Evolutionary conservation across 2,797 vertebrate species (phyloP).

Genomic region (Melanitta fusca): DNA sequence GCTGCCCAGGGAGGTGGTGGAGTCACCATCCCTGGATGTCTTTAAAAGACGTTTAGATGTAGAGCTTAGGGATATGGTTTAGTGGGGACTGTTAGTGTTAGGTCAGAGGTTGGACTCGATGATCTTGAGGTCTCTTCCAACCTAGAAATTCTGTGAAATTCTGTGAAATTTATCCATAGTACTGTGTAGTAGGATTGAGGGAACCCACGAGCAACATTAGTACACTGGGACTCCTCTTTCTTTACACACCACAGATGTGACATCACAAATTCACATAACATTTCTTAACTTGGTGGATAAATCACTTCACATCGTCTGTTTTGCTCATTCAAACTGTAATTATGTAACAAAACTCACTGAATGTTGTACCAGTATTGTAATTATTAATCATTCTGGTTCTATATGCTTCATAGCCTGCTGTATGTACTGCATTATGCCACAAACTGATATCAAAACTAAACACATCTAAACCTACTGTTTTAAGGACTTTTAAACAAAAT

Average conservation of each 20-base stretch:
- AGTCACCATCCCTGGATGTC: no score
- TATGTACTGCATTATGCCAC: conserved; percentile 49
- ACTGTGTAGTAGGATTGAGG: neutral
- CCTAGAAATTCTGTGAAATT: no score
- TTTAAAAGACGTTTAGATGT: no score
- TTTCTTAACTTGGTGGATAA: conserved; percentile 27
- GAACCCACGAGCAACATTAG: neutral
- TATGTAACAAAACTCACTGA: conserved; percentile 64
- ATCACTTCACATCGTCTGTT: conserved; percentile 29
- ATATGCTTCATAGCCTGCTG: conserved; percentile 49
- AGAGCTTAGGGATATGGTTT: no score
- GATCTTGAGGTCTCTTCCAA: no score
- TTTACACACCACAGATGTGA: neutral
- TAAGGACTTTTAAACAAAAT: conserved; percentile 49
- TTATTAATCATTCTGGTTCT: conserved; percentile 75
- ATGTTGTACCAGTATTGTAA: conserved; percentile 54
- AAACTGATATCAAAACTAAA: conserved; percentile 59
- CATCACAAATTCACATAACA: neutral
- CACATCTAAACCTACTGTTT: conserved; percentile 35
- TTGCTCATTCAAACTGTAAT: conserved; percentile 46
- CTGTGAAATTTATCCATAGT: neutral
- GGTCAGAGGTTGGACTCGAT: no score
- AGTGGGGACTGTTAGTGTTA: no score
- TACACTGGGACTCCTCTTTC: neutral
- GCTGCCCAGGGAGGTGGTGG: no score